These are phyloP conservation scores for Ophion obscuratus DNA, from an alignment of 2,888 invertebrate genomes.

Conservation along the genomic window DNA sequence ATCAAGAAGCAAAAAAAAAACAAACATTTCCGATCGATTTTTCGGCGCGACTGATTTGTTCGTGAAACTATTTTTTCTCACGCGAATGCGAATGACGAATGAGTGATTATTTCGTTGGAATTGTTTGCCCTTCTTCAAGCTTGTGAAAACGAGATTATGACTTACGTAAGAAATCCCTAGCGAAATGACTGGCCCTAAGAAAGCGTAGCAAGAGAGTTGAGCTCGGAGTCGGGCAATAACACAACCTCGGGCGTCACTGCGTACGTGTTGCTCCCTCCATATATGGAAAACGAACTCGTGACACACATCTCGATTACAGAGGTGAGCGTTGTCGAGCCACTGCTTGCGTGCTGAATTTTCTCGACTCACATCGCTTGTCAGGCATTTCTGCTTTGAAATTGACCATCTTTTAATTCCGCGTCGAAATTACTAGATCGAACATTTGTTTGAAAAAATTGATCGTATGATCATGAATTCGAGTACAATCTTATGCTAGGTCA, in stretches of 20 bases:
- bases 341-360: conserved; percentile 21
- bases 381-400: conserved; percentile 11
- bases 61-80: too few species aligned
- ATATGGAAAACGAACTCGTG: conserved; percentile 80
- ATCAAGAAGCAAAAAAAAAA: too few species aligned
- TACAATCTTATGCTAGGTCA: too few species aligned
- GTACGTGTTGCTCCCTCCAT: conserved; percentile 70
- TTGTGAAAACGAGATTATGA: conserved; percentile 4
- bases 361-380: conserved; percentile 36
- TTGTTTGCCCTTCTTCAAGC: not conserved
- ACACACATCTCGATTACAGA: conserved; percentile 78
- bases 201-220: not conserved
- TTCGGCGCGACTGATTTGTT: too few species aligned
- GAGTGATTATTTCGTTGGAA: not conserved
- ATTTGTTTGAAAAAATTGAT: not conserved
- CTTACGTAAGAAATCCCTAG: conserved; percentile 37
- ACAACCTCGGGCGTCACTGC: conserved; percentile 34
- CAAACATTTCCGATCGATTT: too few species aligned
- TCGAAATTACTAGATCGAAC: not conserved
- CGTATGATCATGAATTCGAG: too few species aligned
- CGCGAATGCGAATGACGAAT: not conserved
- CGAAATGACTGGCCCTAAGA: conserved; percentile 37
- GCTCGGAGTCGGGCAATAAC: conserved; percentile 36
- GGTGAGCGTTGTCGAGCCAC: conserved; percentile 38
- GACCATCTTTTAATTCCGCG: not conserved